A percentile compares a stretch with the other conserved stretches of the same genome.
Evolutionary conservation across 2,113 vertebrate species (phyloP).

Genomic region (Tricholaema leucomelas): DNA sequence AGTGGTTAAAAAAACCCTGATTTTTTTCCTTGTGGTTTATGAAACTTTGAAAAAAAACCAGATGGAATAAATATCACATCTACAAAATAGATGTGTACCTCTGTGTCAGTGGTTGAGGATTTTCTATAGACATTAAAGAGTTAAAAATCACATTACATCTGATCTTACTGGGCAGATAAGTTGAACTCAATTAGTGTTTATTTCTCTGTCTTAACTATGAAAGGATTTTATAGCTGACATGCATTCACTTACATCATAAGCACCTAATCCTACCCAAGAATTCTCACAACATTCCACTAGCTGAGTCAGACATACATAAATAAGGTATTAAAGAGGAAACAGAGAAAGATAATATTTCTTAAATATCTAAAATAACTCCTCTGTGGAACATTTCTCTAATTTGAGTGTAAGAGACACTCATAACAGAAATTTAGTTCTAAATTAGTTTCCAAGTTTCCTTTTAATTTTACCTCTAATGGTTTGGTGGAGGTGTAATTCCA

Average conservation of each 20-base stretch:
- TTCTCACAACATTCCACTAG: background rate
- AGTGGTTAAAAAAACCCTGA: background rate
- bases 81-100: background rate
- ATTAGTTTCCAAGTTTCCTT: background rate
- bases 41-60: background rate
- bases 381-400: background rate
- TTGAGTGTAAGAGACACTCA: background rate
- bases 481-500: background rate
- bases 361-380: background rate
- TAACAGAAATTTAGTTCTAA: background rate
- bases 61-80: background rate
- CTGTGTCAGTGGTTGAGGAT: background rate
- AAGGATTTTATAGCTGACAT: background rate
- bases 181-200: background rate
- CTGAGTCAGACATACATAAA: background rate
- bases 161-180: background rate
- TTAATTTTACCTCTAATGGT: background rate
- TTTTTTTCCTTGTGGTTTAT: background rate
- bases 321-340: background rate
- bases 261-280: background rate
- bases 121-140: background rate
- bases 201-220: background rate
- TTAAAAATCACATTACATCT: background rate
- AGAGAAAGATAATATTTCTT: background rate
- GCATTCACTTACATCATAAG: background rate